Evolutionary conservation across 2,797 vertebrate species (phyloP).

Genomic region (Dryobates pubescens): DNA sequence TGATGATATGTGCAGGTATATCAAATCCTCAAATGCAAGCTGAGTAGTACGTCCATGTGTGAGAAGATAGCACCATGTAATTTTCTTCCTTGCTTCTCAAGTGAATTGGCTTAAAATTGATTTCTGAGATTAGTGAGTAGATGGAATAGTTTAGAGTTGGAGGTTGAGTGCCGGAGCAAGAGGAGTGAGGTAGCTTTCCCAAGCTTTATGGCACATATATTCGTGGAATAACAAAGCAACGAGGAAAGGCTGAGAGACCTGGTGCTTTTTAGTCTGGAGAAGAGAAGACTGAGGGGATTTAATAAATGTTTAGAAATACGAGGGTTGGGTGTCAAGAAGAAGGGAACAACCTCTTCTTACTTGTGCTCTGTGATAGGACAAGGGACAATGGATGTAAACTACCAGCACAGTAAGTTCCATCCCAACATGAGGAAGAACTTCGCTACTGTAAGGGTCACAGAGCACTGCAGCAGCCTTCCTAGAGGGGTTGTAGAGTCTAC

Average conservation of each 20-base stretch:
- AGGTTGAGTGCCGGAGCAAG: neutral
- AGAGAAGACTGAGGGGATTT: too few relatives aligned
- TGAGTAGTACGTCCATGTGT: rapidly evolving
- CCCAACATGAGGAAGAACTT: too few relatives aligned
- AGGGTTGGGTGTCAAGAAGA: too few relatives aligned
- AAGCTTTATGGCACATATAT: neutral
- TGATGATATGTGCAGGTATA: rapidly evolving
- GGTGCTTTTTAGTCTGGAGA: too few relatives aligned
- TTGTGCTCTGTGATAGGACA: too few relatives aligned
- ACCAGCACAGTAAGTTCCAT: too few relatives aligned
- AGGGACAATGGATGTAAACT: too few relatives aligned
- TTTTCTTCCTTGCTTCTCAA: neutral
- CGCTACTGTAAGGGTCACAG: too few relatives aligned
- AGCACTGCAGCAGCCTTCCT: too few relatives aligned
- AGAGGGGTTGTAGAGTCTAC: too few relatives aligned
- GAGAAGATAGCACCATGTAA: neutral
- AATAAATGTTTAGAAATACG: too few relatives aligned
- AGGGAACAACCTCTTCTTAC: too few relatives aligned
- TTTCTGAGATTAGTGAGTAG: neutral
- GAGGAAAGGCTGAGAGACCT: neutral
- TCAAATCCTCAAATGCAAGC: neutral
- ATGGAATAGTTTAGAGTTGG: neutral
- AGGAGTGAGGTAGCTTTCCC: neutral
- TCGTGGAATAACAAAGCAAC: neutral
- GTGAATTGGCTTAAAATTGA: neutral